A percentile compares a stretch with the other conserved stretches of the same genome.
These are phyloP conservation scores for Sympetrum striolatum DNA, from an alignment of 2,888 invertebrate genomes.

Conservation along the genomic window DNA sequence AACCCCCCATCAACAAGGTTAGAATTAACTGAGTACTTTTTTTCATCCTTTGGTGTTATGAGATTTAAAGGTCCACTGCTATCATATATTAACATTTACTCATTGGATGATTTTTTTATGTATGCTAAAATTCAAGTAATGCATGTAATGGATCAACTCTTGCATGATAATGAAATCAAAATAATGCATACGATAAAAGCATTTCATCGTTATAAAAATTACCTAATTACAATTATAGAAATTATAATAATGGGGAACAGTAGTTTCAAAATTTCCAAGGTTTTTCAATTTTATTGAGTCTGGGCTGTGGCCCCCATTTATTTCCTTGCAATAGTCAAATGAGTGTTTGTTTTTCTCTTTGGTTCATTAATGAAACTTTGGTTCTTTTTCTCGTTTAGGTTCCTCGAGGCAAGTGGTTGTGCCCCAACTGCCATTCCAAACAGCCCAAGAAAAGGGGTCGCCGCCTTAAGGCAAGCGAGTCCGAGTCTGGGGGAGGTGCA, in stretches of 20 bases:
- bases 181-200: too few relatives aligned
- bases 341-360: neutral
- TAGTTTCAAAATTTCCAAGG: too few relatives aligned
- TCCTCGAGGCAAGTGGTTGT: constrained; percentile 88
- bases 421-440: constrained; percentile 84
- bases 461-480: constrained; percentile 52
- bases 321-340: neutral
- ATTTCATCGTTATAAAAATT: too few relatives aligned
- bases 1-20: constrained; percentile 82
- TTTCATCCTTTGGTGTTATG: too few relatives aligned
- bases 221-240: too few relatives aligned
- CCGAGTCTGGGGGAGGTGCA: constrained; percentile 64
- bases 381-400: constrained; percentile 60
- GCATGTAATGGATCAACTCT: too few relatives aligned
- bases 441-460: constrained; percentile 70
- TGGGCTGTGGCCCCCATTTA: neutral
- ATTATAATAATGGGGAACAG: too few relatives aligned
- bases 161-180: too few relatives aligned
- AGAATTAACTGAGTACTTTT: neutral
- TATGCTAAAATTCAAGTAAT: too few relatives aligned
- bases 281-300: neutral
- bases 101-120: too few relatives aligned
- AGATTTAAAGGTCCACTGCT: too few relatives aligned
- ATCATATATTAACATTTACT: too few relatives aligned
- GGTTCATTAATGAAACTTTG: neutral